Conservation (phyloP, 37 sponge, comb jelly and placozoan genomes). For the Halisarca cf. caerulea region DNA sequence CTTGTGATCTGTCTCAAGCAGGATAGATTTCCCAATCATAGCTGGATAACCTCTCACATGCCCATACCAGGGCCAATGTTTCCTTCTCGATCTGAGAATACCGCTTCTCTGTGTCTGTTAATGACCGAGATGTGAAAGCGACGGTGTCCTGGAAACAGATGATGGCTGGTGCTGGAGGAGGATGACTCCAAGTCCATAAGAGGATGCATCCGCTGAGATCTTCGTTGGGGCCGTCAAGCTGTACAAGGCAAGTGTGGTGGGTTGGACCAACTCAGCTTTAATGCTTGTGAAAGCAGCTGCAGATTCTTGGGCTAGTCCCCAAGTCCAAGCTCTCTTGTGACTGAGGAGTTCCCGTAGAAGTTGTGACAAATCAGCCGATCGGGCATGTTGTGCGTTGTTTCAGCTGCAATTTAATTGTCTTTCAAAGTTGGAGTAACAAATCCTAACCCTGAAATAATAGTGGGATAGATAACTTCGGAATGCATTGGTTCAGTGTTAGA, state of each 20-base stretch:
- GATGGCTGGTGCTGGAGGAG: conserved; percentile 18
- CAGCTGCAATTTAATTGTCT: too few relatives aligned
- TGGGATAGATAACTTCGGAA: too few relatives aligned
- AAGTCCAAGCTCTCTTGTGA: conserved; percentile 35
- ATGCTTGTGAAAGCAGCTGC: conserved; percentile 10
- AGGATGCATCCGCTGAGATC: conserved; percentile 31
- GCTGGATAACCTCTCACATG: conserved; percentile 28
- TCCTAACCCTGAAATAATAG: too few relatives aligned
- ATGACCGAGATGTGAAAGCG: conserved; percentile 28
- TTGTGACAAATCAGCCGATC: neutral
- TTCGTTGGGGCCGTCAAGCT: conserved; percentile 29
- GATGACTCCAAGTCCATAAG: conserved; percentile 30
- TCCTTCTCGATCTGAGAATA: conserved; percentile 57
- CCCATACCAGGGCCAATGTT: conserved; percentile 44
- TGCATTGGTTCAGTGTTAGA: too few relatives aligned
- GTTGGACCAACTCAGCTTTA: conserved; percentile 35
- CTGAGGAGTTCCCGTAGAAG: conserved; percentile 43
- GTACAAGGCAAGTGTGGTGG: conserved; percentile 43
- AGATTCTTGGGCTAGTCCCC: conserved; percentile 40
- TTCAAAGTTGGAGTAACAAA: too few relatives aligned
- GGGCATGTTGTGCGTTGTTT: too few relatives aligned
- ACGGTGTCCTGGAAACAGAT: conserved; percentile 14
- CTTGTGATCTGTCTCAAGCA: conserved; percentile 54
- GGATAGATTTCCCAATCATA: conserved; percentile 27
- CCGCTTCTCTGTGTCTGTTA: conserved; percentile 36